Conservation (phyloP, 2,888 invertebrate species). For the Clitarchus hookeri region DNA sequence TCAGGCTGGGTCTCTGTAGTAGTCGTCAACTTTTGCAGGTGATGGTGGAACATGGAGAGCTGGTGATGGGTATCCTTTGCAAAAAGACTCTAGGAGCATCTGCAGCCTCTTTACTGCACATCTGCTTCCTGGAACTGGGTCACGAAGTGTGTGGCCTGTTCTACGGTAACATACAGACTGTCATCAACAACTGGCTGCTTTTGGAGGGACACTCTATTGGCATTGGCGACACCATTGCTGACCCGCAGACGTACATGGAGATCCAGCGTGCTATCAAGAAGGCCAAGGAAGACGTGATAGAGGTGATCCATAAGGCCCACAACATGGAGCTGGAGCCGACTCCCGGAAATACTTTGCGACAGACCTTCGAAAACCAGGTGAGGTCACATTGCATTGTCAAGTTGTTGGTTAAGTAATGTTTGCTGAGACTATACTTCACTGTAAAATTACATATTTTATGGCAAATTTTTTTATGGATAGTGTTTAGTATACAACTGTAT, state of each 20-base stretch:
- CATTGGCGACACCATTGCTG: slow-evolving; percentile 99
- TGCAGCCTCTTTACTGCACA: slow-evolving; percentile 95
- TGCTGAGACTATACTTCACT: no score
- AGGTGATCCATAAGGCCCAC: slow-evolving; percentile 99
- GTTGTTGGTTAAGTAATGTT: not conserved
- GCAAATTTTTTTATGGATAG: no score
- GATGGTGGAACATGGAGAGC: slow-evolving; percentile 96
- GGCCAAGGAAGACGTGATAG: slow-evolving; percentile 99
- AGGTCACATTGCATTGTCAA: slow-evolving; percentile 2
- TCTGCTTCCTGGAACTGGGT: slow-evolving; percentile 95
- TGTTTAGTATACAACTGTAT: no score
- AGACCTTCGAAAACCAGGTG: slow-evolving; percentile 99
- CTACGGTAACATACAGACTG: slow-evolving; percentile 99
- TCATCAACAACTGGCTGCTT: slow-evolving; percentile 97
- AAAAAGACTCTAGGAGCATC: slow-evolving; percentile 97
- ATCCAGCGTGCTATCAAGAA: slow-evolving; percentile 98
- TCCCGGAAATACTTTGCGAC: slow-evolving; percentile 97
- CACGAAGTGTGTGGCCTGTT: slow-evolving; percentile 94
- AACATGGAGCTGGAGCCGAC: slow-evolving; percentile 99
- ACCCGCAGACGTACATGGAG: slow-evolving; percentile 96
- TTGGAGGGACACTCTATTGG: slow-evolving; percentile 74
- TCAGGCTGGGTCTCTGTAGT: no score
- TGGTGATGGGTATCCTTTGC: slow-evolving; percentile 97
- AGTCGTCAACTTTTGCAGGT: slow-evolving; percentile 57
- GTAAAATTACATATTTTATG: no score